These are phyloP conservation scores for Drosophila quinaria DNA, from an alignment of 2,888 invertebrate genomes.

Conservation along the genomic window DNA sequence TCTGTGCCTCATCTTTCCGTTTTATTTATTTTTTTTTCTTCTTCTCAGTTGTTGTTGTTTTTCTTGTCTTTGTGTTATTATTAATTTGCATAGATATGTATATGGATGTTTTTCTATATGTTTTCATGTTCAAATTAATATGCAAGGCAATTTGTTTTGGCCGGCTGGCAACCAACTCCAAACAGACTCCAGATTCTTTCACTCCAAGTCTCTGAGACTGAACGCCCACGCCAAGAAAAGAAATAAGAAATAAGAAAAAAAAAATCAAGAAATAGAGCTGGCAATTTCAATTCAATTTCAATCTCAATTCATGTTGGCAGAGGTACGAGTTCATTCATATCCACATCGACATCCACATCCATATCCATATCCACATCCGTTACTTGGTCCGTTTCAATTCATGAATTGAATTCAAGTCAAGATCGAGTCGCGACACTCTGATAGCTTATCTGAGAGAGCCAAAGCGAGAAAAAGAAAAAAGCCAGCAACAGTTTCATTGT, in stretches of 20 bases:
- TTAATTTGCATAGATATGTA: constrained; percentile 68
- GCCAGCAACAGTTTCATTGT: constrained; percentile 51
- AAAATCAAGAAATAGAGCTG: background rate
- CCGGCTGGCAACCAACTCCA: constrained; percentile 26
- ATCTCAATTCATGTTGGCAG: constrained; percentile 8
- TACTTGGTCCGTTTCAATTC: constrained; percentile 57
- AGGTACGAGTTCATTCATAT: constrained; percentile 32
- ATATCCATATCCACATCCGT: constrained; percentile 65
- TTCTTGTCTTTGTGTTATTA: constrained; percentile 49
- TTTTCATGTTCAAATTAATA: constrained; percentile 65
- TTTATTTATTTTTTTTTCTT: constrained; percentile 18
- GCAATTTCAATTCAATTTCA: constrained; percentile 45
- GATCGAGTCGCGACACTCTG: constrained; percentile 76
- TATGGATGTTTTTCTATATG: constrained; percentile 44
- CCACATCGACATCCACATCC: constrained; percentile 2
- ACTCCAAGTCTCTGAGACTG: background rate
- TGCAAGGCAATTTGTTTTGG: constrained; percentile 67
- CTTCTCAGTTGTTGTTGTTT: background rate
- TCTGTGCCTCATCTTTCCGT: constrained; percentile 48
- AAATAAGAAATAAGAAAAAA: background rate
- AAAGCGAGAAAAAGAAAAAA: background rate
- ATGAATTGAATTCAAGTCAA: constrained; percentile 72
- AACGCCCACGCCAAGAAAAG: constrained; percentile 30
- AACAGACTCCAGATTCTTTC: constrained; percentile 19
- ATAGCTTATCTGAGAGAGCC: constrained; percentile 66